Percentiles rank a stretch among this genome's conserved stretches.
Evolutionary conservation across 2,113 vertebrate genomes (phyloP).

Genomic region (Epinephelus fuscoguttatus): DNA sequence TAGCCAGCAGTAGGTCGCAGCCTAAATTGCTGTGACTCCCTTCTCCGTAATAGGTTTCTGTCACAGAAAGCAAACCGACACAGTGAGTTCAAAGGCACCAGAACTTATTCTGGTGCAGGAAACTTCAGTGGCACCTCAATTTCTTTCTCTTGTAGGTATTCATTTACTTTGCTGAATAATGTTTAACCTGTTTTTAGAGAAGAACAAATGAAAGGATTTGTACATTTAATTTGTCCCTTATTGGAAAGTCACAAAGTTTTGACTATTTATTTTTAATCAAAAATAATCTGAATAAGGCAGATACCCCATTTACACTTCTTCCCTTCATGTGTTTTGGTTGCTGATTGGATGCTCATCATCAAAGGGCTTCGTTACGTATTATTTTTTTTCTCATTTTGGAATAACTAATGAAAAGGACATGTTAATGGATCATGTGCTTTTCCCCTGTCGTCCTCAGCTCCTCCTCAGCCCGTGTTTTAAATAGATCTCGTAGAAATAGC

Average conservation of each 20-base stretch:
- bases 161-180: not conserved
- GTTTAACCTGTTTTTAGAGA: not conserved
- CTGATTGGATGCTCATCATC: conserved; percentile 9
- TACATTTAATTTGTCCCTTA: not conserved
- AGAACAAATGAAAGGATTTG: not conserved
- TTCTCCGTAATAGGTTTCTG: conserved; percentile 23
- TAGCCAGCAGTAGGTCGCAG: conserved; percentile 41
- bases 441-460: conserved; percentile 11
- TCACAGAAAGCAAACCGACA: conserved; percentile 30
- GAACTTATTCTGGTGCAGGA: conserved; percentile 12
- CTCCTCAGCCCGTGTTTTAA: conserved; percentile 38
- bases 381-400: not conserved
- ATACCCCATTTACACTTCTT: not conserved
- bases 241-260: not conserved
- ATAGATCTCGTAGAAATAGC: conserved; percentile 48
- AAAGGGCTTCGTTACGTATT: conserved; percentile 16
- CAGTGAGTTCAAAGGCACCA: not conserved
- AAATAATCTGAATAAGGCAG: not conserved
- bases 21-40: conserved; percentile 21
- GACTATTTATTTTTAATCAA: not conserved
- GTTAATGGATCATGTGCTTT: conserved; percentile 33
- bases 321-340: not conserved
- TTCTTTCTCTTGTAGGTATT: not conserved
- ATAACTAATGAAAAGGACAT: conserved; percentile 35
- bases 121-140: not conserved